These are phyloP conservation scores for Sisor rabdophorus DNA, from an alignment of 2,113 vertebrate species.

Conservation along the genomic window DNA sequence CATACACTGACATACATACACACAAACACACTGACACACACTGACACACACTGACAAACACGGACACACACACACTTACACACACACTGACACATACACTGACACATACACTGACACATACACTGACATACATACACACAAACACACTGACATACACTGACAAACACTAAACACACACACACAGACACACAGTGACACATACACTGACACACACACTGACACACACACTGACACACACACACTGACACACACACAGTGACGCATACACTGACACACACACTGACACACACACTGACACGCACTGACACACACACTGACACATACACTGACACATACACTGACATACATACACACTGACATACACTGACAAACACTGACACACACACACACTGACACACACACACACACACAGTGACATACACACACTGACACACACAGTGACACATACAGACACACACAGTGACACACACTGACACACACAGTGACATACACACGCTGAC, in stretches of 20 bases:
- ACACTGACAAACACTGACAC: slow-evolving; percentile 54
- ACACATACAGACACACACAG: too few species aligned
- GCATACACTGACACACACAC: too few species aligned
- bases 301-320: too few species aligned
- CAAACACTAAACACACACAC: not conserved
- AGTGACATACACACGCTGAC: too few species aligned
- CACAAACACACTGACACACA: not conserved
- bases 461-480: not conserved
- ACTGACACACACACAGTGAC: slow-evolving; percentile 52
- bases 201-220: slow-evolving; percentile 79
- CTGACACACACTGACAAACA: not conserved
- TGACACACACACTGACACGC: too few species aligned
- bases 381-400: not conserved
- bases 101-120: too few species aligned
- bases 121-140: too few species aligned
- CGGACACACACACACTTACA: not conserved
- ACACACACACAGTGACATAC: too few species aligned
- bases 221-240: too few species aligned
- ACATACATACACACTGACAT: too few species aligned
- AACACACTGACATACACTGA: not conserved
- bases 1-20: not conserved
- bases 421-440: too few species aligned
- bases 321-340: too few species aligned
- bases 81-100: not conserved
- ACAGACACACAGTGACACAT: slow-evolving; percentile 45